Base-by-base conservation (phyloP, 2,888 invertebrate species). In the Lepidocyrtoides sp. region DNA sequence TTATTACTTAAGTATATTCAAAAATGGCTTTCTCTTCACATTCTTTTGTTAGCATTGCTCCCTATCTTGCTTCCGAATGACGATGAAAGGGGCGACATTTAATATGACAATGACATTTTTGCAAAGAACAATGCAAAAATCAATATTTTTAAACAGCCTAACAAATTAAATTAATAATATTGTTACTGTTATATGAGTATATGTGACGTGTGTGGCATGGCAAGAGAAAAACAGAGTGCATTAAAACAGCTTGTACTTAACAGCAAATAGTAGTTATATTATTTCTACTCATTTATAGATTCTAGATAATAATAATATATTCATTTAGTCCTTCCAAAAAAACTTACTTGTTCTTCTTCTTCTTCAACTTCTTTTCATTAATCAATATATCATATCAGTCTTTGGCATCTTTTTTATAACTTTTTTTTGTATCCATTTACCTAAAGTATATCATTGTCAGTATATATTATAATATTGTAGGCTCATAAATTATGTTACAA, bases 331-430 rank as follows among this genome's bases (percentile, higher is more conserved):
- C 86, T 63, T 77, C 48, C 86, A 63, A 81, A 69, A 32, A 44
- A 60, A 81, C 81, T 81, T 60, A 17, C 51, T 57, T 54, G 32
- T 79, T 57, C 87, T 29, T 85, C 29, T 23, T 63, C 51, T 79
- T 54, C 26, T 85, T 90, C 77, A 75, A 89, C 63, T 69, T 82
- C 57, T 83, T 75, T 69, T 89, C 60, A 89, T 63, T 83, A 51
- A 81, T 81, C 32, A 79, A 32, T 57, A 79, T 77, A 77, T 77
- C 77, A 82, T 91, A 91, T 91, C 91, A 91, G 91, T 91, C 91
- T 91, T 91, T 91, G 91, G 91, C 91, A 91, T 87, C 87, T 91
- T 91, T 91, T 91, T 91, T 91, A 92, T 91, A 92, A 88, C 83
- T 72, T n/a, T n/a, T n/a, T n/a, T n/a, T n/a, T n/a, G n/a, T n/a